Base-by-base conservation (phyloP, 2,888 invertebrate genomes). In the Netelia fuscicornis region DNA sequence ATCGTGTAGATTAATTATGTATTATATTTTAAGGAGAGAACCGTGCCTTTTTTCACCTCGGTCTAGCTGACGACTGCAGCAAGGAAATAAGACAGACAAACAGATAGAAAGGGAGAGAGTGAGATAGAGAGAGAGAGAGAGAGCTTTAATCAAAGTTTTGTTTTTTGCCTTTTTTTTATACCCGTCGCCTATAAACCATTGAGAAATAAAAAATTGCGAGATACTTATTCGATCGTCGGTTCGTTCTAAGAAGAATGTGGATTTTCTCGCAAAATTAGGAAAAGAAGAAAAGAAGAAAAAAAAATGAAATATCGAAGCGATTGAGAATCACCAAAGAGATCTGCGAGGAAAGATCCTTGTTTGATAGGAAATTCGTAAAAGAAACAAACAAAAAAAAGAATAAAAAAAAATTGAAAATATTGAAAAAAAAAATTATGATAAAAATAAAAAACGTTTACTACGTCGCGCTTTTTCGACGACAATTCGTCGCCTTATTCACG, bases 91-190 rank as follows among this genome's bases (percentile, higher is more conserved):
- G 42, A 72, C 23, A 60, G 48, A 10, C n/a, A 65, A 17, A 56
- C 65, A 17, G 42, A 30, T 6, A 58, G 58, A 44, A 23, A 44
- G 37, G 13, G 58, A 20, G 9, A 56, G 48, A 23, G 67, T 48
- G 67, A 42, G 58, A n/a, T 30, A 52, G 48, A 52, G 48, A 30
- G 30, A 83, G 60, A 78, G 44, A 70, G 67, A 72, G 30, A 75
- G 80, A 83, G 81, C 84, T 85, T 81, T 77, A 81, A 85, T 85
- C 84, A 81, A 84, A 84, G 84, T 85, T 85, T 81, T 70, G 52
- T 79, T 85, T 74, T 81, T 79, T 72, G 37, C 48, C 48, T 25
- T 48, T 72, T 82, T 20, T 58, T 72, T 77, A 77, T 58, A 58
- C 13, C 56, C 42, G 65, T 76, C 65, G 23, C 64, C n/a, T 72